Conservation (phyloP, 2,888 invertebrate species). For the Coelopa pilipes region DNA sequence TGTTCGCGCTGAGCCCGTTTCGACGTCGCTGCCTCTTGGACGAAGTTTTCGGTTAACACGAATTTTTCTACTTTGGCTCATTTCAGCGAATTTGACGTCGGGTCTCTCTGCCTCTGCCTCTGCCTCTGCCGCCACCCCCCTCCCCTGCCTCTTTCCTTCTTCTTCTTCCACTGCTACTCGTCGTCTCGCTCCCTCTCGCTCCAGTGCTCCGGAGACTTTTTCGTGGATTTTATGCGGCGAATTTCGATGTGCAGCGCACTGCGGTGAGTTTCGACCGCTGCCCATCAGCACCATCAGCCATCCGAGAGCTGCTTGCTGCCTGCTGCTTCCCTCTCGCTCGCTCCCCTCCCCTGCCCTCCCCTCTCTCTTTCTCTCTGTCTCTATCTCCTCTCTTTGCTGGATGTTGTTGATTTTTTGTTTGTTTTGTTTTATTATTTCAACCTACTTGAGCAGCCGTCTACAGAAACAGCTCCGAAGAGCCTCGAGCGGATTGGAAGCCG, state of each 20-base stretch:
- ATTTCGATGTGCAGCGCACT: slow-evolving; percentile 12
- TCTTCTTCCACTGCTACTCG: not conserved
- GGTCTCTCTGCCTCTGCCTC: not conserved
- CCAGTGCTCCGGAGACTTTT: slow-evolving; percentile 27
- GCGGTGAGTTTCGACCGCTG: slow-evolving; percentile 20
- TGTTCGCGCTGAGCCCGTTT: not conserved
- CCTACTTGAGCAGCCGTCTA: too few species aligned
- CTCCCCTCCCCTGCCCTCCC: too few species aligned
- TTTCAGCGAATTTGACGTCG: slow-evolving; percentile 18
- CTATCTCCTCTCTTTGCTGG: too few species aligned
- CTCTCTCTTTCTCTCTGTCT: too few species aligned
- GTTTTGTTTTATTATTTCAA: too few species aligned
- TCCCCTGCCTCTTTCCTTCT: not conserved
- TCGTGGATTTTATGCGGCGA: slow-evolving; percentile 13
- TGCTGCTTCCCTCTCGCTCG: too few species aligned
- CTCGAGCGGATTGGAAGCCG: too few species aligned
- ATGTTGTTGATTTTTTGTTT: too few species aligned
- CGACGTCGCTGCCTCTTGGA: not conserved
- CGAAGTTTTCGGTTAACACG: not conserved
- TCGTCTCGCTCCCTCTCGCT: slow-evolving; percentile 6
- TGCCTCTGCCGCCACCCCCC: not conserved
- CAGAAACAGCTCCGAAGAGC: too few species aligned
- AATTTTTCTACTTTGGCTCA: slow-evolving; percentile 7
- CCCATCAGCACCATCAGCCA: too few species aligned
- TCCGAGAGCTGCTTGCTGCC: too few species aligned